Conservation (phyloP, 1,140 invertebrate genomes). For the Sinella curviseta region DNA sequence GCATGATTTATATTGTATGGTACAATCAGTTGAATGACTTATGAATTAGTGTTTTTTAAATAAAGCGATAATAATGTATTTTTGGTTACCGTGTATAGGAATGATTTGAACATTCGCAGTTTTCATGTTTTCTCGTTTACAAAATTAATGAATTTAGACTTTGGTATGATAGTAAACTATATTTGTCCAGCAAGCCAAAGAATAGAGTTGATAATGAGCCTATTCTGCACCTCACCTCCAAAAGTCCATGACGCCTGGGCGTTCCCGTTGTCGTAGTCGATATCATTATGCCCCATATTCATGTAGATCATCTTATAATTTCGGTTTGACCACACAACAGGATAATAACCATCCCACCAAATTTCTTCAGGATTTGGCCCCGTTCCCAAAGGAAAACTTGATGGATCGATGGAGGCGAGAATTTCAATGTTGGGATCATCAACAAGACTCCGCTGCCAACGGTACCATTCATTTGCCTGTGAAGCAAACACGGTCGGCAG, state of each 20-base stretch:
- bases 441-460: not conserved
- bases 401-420: conserved; percentile 26
- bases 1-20: too few species aligned
- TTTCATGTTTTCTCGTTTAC: too few species aligned
- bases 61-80: too few species aligned
- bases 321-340: conserved; percentile 38
- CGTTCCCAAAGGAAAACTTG: conserved; percentile 41
- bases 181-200: conserved; percentile 20
- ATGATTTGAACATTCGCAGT: too few species aligned
- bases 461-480: conserved; percentile 38
- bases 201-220: conserved; percentile 26
- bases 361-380: conserved; percentile 32
- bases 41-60: too few species aligned
- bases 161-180: too few species aligned
- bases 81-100: too few species aligned
- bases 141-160: too few species aligned
- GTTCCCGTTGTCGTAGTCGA: conserved; percentile 41
- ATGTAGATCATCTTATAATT: conserved; percentile 38
- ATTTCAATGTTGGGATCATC: conserved; percentile 37
- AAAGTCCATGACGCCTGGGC: conserved; percentile 28
- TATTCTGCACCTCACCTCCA: conserved; percentile 32
- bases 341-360: conserved; percentile 40
- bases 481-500: conserved; percentile 26
- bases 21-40: too few species aligned
- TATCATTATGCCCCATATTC: conserved; percentile 45